Evolutionary conservation across 2,797 vertebrate species (phyloP), one percentile per base, ranked within the genome.

Genomic region (Rhinophrynus dorsalis): DNA sequence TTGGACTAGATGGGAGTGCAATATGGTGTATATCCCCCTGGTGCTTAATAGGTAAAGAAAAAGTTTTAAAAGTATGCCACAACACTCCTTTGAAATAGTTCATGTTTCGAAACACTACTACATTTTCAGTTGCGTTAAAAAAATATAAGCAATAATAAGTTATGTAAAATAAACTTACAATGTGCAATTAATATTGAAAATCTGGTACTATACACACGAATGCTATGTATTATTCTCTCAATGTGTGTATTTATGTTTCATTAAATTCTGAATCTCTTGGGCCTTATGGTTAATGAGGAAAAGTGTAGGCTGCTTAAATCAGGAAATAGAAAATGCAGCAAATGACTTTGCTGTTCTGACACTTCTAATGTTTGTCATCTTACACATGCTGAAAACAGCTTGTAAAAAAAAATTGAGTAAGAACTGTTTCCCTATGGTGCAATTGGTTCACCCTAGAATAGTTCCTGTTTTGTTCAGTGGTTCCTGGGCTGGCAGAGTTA

Each of bases 171-270:
- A 45, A 15, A 60, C 52, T 63, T 32, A 64, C 59, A 63, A 47
- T 24, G 44, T 33, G 42, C 42, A 38, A 51, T 58, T 72, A 27
- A 51, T 65, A 50, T 42, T 65, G 51, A 12, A 57, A 57, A 30
- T 62, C 30, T 51, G 33, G 27, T 48, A 38, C 26, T 72, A 29
- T 40, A 65, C 65, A 61, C 52, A 64, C 60, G 33, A 58, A 65
- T 40, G 38, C 60, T 42, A 23, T 50, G 54, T 44, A 44, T 72
- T 72, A 63, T 58, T 58, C 68, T 72, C 68, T 50, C 55, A 64
- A 42, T 64, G 68, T 65, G 68, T 58, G 61, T 58, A 58, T 65
- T 72, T 61, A 72, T 72, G 68, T 72, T 72, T 72, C 68, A 72
- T 72, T 72, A 72, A 27, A 47, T 72, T 64, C 33, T 72, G 57